phyloP scores from a whole-genome alignment of 2,113 vertebrate species.

The Brachionichthys hirsutus region DNA sequence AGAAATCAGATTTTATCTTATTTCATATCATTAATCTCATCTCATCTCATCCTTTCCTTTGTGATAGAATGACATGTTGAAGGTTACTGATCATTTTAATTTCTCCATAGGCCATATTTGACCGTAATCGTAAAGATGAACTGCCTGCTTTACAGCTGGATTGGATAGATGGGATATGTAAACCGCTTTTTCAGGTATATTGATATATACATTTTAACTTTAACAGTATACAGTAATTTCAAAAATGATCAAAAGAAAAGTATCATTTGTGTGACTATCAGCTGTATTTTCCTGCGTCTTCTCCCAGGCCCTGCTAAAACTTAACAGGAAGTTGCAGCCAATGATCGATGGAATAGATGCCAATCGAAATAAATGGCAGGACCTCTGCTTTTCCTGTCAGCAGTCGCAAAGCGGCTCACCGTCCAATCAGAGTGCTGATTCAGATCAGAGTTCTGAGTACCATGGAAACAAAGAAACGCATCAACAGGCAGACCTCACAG shows the following conservation, averaged over 20 bases:
- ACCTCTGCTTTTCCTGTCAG: conserved; percentile 71
- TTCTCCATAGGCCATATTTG: conserved; percentile 91
- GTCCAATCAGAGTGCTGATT: conserved; percentile 45
- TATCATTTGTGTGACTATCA: not conserved
- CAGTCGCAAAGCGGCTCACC: conserved; percentile 47
- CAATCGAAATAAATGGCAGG: conserved; percentile 79
- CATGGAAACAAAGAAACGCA: conserved; percentile 15
- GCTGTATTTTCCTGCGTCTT: not conserved
- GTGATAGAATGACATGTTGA: not conserved
- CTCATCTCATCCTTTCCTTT: not conserved
- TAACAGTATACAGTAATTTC: not conserved
- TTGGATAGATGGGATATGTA: conserved; percentile 98
- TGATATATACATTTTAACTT: not conserved
- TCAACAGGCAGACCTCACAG: conserved; percentile 25
- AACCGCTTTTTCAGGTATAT: conserved; percentile 92
- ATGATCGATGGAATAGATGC: conserved; percentile 79
- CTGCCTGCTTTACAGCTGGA: conserved; percentile 91
- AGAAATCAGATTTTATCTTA: not conserved
- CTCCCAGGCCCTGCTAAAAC: conserved; percentile 70
- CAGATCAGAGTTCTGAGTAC: conserved; percentile 26
- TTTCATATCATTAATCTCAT: not conserved
- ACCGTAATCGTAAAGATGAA: conserved; percentile 97
- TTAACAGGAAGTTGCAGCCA: conserved; percentile 80
- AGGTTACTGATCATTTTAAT: not conserved
- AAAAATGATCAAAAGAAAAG: not conserved